Evolutionary conservation across 2,113 vertebrate species (phyloP).

Genomic region (Pachypanchax playfairii): DNA sequence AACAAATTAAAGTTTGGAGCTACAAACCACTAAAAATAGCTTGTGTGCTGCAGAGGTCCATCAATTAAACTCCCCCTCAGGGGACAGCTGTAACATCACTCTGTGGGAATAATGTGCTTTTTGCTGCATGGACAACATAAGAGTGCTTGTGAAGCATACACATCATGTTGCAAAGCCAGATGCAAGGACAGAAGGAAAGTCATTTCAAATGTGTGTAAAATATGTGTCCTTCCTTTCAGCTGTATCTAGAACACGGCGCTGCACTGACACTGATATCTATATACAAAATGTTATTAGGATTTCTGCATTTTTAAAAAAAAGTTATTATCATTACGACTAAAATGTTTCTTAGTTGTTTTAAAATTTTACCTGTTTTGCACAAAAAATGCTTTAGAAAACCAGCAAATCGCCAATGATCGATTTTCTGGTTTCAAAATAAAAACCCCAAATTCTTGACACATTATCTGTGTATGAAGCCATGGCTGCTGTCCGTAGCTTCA

Average conservation of each 20-base stretch:
- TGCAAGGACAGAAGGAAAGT: conserved; percentile 36
- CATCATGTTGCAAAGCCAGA: conserved; percentile 45
- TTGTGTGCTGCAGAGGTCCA: conserved; percentile 48
- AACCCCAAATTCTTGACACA: too few species aligned
- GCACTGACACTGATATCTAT: not conserved
- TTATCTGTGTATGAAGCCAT: too few species aligned
- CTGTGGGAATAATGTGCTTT: conserved; percentile 46
- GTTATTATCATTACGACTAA: not conserved
- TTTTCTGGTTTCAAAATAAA: too few species aligned
- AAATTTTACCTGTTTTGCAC: too few species aligned
- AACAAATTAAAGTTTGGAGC: conserved; percentile 68
- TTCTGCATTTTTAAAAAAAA: not conserved
- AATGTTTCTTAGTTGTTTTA: too few species aligned
- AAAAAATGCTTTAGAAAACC: too few species aligned
- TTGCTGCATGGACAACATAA: conserved; percentile 58
- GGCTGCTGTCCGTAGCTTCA: not conserved
- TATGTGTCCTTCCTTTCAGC: not conserved
- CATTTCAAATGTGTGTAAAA: conserved; percentile 18
- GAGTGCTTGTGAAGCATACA: conserved; percentile 57
- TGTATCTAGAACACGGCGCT: not conserved
- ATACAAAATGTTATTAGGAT: not conserved
- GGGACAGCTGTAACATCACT: conserved; percentile 62
- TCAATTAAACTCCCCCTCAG: conserved; percentile 64
- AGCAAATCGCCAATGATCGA: too few species aligned
- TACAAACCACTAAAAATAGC: conserved; percentile 71